Conservation (phyloP, 2,888 invertebrate genomes). For the Eupelmus urozonus region DNA sequence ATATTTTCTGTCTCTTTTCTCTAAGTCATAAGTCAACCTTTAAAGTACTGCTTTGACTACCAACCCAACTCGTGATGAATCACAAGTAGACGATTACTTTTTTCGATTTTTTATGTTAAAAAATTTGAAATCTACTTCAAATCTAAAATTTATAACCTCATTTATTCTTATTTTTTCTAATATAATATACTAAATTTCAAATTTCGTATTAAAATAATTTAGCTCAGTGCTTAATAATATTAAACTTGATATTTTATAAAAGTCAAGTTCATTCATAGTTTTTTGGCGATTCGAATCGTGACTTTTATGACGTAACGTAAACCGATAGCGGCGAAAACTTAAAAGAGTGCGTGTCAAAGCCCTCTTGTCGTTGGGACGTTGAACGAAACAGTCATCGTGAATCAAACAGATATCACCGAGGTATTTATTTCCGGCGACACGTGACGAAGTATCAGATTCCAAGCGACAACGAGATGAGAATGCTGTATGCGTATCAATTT, state of each 20-base stretch:
- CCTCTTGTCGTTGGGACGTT: conserved; percentile 14
- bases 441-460: conserved; percentile 50
- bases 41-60: conserved; percentile 57
- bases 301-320: conserved; percentile 10
- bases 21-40: conserved; percentile 67
- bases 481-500: conserved; percentile 5
- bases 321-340: conserved; percentile 27
- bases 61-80: conserved; percentile 61
- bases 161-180: too few species aligned
- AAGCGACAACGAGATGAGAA: conserved; percentile 41
- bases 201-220: too few species aligned
- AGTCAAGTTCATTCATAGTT: too few species aligned
- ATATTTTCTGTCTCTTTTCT: conserved; percentile 24
- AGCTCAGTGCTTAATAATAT: too few species aligned
- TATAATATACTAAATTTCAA: too few species aligned
- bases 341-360: conserved; percentile 13
- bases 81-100: conserved; percentile 60
- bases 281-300: background rate
- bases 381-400: conserved; percentile 38
- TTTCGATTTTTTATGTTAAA: too few species aligned
- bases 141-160: too few species aligned
- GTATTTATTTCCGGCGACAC: conserved; percentile 52
- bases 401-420: conserved; percentile 44
- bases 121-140: too few species aligned
- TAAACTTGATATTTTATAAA: too few species aligned